These are phyloP conservation scores for Bombycilla garrulus DNA, from an alignment of 2,113 vertebrate species.

Conservation along the genomic window DNA sequence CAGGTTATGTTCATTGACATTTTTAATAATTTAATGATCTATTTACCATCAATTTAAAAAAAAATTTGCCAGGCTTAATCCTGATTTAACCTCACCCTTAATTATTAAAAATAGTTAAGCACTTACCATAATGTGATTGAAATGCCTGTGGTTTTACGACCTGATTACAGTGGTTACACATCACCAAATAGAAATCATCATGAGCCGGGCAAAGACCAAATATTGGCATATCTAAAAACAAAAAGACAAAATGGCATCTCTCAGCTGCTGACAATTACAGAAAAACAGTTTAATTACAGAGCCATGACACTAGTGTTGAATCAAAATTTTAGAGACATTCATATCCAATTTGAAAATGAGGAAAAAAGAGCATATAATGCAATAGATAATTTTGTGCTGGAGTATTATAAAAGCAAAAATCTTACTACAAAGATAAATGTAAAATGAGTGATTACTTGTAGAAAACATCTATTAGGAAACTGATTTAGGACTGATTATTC, in stretches of 20 bases:
- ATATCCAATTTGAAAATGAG: slow-evolving; percentile 46
- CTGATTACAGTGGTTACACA: slow-evolving; percentile 98
- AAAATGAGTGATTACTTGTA: neutral
- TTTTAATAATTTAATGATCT: slow-evolving; percentile 35
- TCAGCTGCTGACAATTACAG: slow-evolving; percentile 54
- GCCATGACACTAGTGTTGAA: slow-evolving; percentile 49
- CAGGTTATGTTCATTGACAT: slow-evolving; percentile 21
- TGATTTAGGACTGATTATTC: slow-evolving; percentile 45
- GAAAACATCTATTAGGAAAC: slow-evolving; percentile 34
- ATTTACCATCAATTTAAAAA: slow-evolving; percentile 25
- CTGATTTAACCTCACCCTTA: slow-evolving; percentile 69
- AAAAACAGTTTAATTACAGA: slow-evolving; percentile 54
- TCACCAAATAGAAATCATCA: slow-evolving; percentile 99
- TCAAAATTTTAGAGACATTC: slow-evolving; percentile 26
- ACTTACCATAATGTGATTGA: slow-evolving; percentile 99
- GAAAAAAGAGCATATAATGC: slow-evolving; percentile 29
- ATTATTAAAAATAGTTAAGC: slow-evolving; percentile 71
- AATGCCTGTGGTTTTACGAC: slow-evolving; percentile 99
- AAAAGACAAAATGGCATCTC: slow-evolving; percentile 69
- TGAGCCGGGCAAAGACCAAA: slow-evolving; percentile 98
- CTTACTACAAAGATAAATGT: slow-evolving; percentile 22
- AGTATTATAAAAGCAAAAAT: slow-evolving; percentile 37
- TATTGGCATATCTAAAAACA: slow-evolving; percentile 93
- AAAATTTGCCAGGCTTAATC: slow-evolving; percentile 69
- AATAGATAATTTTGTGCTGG: slow-evolving; percentile 34